Percentiles rank a stretch among this genome's conserved stretches.
Evolutionary conservation across 2,113 vertebrate genomes (phyloP).

Genomic region (Phrynocephalus versicolor): DNA sequence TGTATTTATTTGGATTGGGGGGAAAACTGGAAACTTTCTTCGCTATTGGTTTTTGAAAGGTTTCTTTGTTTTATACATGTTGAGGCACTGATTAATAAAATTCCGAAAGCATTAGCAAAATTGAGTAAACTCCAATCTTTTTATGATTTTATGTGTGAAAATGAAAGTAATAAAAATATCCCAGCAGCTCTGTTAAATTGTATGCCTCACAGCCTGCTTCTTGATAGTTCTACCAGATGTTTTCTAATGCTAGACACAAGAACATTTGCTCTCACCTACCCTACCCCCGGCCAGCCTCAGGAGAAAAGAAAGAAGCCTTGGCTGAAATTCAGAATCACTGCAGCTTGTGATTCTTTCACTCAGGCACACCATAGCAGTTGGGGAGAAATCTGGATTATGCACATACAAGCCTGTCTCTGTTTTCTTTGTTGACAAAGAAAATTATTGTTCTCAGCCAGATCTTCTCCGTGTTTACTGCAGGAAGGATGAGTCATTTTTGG

Average conservation of each 20-base stretch:
- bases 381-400: conserved; percentile 7
- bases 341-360: conserved; percentile 33
- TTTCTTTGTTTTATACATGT: conserved; percentile 76
- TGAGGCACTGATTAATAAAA: conserved; percentile 80
- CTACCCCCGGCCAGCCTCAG: conserved; percentile 41
- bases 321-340: conserved; percentile 38
- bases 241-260: conserved; percentile 61
- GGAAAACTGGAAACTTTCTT: conserved; percentile 75
- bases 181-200: conserved; percentile 76
- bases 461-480: neutral
- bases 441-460: neutral
- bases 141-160: conserved; percentile 62
- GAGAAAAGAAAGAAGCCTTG: conserved; percentile 59
- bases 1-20: conserved; percentile 75
- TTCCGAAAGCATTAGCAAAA: conserved; percentile 79
- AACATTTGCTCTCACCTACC: conserved; percentile 35
- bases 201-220: conserved; percentile 65
- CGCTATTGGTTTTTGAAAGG: conserved; percentile 73
- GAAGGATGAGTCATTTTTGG: neutral
- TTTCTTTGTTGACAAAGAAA: neutral
- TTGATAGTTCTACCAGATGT: conserved; percentile 76
- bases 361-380: neutral
- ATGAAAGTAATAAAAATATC: conserved; percentile 74
- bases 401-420: neutral
- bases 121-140: conserved; percentile 69